Percentiles rank a stretch among this genome's conserved stretches.
phyloP scores from a whole-genome alignment of 2,797 vertebrate genomes.

The Pachyuromys duprasi region DNA sequence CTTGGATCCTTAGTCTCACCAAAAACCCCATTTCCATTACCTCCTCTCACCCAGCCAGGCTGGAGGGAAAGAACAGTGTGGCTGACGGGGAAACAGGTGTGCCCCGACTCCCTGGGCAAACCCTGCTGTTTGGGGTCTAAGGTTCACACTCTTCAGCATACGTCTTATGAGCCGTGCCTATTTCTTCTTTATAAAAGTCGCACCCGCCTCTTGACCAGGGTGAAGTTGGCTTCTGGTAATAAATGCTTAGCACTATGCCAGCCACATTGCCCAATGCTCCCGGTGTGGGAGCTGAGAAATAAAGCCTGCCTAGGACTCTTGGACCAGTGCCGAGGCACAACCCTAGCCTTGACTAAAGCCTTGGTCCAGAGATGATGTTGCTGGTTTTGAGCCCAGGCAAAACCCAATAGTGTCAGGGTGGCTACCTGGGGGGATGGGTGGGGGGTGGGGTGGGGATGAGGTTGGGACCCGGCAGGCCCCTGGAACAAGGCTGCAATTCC shows the following conservation, averaged over 20 bases:
- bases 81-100: background rate
- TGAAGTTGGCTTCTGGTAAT: background rate
- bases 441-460: background rate
- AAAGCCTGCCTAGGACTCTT: background rate
- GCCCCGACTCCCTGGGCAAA: background rate
- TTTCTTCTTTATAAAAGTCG: background rate
- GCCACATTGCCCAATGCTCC: background rate
- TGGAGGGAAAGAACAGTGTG: background rate
- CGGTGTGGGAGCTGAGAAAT: background rate
- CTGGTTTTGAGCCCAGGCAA: slow-evolving; percentile 8
- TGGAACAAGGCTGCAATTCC: background rate
- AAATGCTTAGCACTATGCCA: background rate
- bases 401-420: background rate
- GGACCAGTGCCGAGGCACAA: background rate
- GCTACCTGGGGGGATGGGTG: background rate
- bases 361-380: background rate
- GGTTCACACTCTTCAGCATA: background rate
- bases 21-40: background rate
- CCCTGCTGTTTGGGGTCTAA: background rate
- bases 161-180: background rate
- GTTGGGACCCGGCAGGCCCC: background rate
- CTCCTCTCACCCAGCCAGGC: background rate
- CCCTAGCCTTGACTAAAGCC: background rate
- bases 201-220: background rate
- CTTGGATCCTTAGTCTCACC: background rate